Evolutionary conservation across 2,113 vertebrate species (phyloP).

Genomic region (Catharus bicknelli): DNA sequence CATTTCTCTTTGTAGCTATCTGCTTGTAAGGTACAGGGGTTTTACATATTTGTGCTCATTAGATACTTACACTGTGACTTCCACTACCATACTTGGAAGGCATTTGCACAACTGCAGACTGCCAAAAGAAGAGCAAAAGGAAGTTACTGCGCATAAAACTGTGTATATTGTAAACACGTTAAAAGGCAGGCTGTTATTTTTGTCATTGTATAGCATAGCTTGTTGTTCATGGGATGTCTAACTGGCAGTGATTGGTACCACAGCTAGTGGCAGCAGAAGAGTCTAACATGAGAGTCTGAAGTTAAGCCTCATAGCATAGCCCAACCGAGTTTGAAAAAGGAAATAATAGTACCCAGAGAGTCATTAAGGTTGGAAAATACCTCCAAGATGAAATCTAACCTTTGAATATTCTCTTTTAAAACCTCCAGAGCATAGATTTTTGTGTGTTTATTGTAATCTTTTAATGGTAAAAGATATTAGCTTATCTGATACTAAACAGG

Average conservation of each 20-base stretch:
- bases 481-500: neutral
- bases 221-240: neutral
- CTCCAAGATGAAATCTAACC: neutral
- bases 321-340: neutral
- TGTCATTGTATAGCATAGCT: neutral
- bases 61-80: neutral
- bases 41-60: neutral
- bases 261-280: neutral
- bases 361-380: neutral
- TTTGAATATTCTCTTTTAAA: neutral
- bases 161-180: neutral
- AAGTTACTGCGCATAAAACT: neutral
- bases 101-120: neutral
- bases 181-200: neutral
- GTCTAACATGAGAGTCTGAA: neutral
- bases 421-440: neutral
- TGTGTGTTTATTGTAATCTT: neutral
- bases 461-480: neutral
- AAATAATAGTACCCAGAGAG: neutral
- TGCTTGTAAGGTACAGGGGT: neutral
- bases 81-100: neutral
- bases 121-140: conserved; percentile 22
- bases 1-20: neutral
- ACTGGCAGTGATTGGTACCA: neutral
- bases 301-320: neutral